Evolutionary conservation across 2,113 vertebrate genomes (phyloP).

Genomic region (Oryzias javanicus): DNA sequence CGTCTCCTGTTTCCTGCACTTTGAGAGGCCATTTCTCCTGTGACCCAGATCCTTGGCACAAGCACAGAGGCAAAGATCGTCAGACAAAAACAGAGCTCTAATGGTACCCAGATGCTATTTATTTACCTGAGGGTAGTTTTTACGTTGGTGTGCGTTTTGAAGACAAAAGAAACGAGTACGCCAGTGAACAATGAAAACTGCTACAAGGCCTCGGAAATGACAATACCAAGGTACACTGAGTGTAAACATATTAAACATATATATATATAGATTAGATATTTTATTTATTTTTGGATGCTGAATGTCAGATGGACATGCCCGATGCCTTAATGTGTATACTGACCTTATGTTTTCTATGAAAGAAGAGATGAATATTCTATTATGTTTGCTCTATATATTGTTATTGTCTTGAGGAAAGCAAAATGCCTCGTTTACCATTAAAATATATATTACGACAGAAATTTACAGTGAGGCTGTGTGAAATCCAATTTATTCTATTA

Average conservation of each 20-base stretch:
- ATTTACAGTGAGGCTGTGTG: slow-evolving; percentile 54
- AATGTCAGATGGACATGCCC: slow-evolving; percentile 79
- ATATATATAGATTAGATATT: slow-evolving; percentile 64
- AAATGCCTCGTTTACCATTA: slow-evolving; percentile 48
- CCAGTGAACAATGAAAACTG: slow-evolving; percentile 48
- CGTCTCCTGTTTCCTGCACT: slow-evolving; percentile 40
- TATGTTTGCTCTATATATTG: slow-evolving; percentile 65
- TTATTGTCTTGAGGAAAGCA: slow-evolving; percentile 58
- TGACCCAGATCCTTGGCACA: slow-evolving; percentile 53
- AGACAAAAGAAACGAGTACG: slow-evolving; percentile 47
- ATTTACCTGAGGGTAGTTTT: slow-evolving; percentile 47
- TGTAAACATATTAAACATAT: slow-evolving; percentile 60
- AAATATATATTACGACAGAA: slow-evolving; percentile 53
- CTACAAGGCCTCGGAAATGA: slow-evolving; percentile 72
- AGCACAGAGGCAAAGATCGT: slow-evolving; percentile 57
- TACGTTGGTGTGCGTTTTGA: slow-evolving; percentile 26
- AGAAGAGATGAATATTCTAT: slow-evolving; percentile 62
- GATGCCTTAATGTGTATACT: slow-evolving; percentile 82
- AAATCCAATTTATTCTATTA: slow-evolving; percentile 59
- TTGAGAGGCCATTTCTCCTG: slow-evolving; percentile 55
- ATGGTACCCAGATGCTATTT: slow-evolving; percentile 52
- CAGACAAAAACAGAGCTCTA: slow-evolving; percentile 38
- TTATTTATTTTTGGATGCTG: slow-evolving; percentile 79
- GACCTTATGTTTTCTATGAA: slow-evolving; percentile 67
- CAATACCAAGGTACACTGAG: slow-evolving; percentile 71